Conservation (phyloP, 2,113 vertebrate species). For the Chaetura pelagica region DNA sequence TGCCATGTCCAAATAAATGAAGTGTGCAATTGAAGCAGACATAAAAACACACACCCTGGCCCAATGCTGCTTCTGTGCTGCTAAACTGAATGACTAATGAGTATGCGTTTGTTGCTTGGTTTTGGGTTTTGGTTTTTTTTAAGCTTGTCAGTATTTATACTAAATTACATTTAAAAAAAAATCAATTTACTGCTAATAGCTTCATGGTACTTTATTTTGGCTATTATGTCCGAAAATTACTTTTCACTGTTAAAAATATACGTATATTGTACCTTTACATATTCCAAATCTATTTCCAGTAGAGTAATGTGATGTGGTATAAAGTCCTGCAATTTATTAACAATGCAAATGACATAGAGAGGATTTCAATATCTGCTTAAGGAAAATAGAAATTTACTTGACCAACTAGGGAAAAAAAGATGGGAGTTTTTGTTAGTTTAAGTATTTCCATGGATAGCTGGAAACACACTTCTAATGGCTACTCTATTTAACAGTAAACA, state of each 20-base stretch:
- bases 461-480: constrained; percentile 2
- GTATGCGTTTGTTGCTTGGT: not conserved
- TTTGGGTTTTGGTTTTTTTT: not conserved
- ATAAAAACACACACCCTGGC: constrained; percentile 73
- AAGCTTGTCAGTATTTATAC: constrained; percentile 69
- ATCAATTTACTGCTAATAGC: constrained; percentile 73
- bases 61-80: constrained; percentile 66
- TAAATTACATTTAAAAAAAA: constrained; percentile 72
- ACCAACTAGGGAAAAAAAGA: not conserved
- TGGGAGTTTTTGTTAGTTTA: constrained; percentile 15
- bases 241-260: constrained; percentile 60
- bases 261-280: constrained; percentile 43
- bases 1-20: constrained; percentile 76
- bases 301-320: not conserved
- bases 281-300: constrained; percentile 58
- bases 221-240: constrained; percentile 70
- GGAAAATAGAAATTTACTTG: not conserved
- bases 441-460: not conserved
- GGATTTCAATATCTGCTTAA: constrained; percentile 48
- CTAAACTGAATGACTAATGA: constrained; percentile 73
- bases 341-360: not conserved
- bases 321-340: constrained; percentile 58
- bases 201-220: constrained; percentile 70
- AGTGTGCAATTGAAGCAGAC: constrained; percentile 80
- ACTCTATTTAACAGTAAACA: not conserved